Evolutionary conservation across 2,113 vertebrate species (phyloP).

Genomic region (Clarias magur): DNA sequence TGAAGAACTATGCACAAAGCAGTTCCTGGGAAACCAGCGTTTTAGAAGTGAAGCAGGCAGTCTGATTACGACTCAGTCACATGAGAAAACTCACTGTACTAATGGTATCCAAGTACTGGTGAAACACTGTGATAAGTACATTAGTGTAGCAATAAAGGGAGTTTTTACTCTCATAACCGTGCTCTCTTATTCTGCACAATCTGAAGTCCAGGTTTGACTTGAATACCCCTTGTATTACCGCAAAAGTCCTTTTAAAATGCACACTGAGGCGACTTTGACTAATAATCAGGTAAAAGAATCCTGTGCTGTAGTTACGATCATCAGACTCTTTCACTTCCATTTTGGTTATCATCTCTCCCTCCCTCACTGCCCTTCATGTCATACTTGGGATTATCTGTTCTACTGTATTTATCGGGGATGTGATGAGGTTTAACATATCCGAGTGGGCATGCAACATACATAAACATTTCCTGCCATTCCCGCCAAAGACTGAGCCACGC

Average conservation of each 20-base stretch:
- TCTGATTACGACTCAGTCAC: no score
- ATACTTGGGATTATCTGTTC: background rate
- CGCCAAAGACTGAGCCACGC: background rate
- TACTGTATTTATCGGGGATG: background rate
- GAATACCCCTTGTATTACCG: background rate
- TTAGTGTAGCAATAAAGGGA: no score
- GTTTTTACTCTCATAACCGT: no score
- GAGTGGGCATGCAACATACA: background rate
- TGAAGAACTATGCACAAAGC: no score
- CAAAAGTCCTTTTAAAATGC: no score
- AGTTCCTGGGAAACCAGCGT: no score
- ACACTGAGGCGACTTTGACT: background rate
- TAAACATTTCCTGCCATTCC: background rate
- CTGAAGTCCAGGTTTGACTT: no score
- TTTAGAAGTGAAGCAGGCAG: no score
- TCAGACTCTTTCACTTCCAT: background rate
- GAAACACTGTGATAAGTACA: no score
- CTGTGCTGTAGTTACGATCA: background rate
- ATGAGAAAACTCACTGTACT: background rate
- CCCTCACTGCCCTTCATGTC: background rate
- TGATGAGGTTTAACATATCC: background rate
- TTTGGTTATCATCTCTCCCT: background rate
- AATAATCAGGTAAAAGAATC: background rate
- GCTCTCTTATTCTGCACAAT: no score
- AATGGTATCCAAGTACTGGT: no score